These are phyloP conservation scores for Brachionus koreanus DNA, from an alignment of 1,140 invertebrate species.

Conservation along the genomic window DNA sequence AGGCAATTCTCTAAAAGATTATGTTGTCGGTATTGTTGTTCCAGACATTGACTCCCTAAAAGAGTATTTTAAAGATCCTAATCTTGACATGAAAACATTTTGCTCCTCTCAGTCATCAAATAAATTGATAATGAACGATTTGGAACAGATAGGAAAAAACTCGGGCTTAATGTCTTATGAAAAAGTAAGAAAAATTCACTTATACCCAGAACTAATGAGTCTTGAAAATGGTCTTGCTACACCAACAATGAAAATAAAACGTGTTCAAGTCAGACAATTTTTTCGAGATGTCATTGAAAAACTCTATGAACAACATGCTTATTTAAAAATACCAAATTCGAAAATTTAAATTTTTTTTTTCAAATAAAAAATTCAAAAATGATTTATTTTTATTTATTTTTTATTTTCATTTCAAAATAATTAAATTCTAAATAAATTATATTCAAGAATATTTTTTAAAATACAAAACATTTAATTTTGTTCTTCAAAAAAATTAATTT, in stretches of 20 bases:
- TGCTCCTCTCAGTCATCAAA: neutral
- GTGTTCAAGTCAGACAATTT: slow-evolving; percentile 53
- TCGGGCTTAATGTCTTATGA: slow-evolving; percentile 2
- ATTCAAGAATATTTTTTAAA: neutral
- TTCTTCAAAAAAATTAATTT: slow-evolving; percentile 18
- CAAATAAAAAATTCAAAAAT: neutral
- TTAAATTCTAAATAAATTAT: neutral
- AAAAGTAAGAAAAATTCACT: slow-evolving; percentile 59
- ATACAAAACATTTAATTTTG: neutral
- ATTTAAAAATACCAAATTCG: neutral
- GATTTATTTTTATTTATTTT: neutral
- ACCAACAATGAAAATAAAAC: slow-evolving; percentile 89
- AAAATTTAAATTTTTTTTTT: neutral
- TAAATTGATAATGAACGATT: neutral
- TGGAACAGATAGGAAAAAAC: neutral
- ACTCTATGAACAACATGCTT: neutral
- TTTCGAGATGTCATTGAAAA: neutral
- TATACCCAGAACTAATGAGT: slow-evolving; percentile 87
- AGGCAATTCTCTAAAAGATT: slow-evolving; percentile 77
- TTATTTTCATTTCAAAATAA: neutral
- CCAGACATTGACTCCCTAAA: neutral
- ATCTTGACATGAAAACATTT: neutral
- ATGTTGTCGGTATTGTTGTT: neutral
- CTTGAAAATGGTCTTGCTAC: slow-evolving; percentile 93
- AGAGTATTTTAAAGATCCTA: neutral